Evolutionary conservation across 2,797 vertebrate genomes (phyloP).

Genomic region (Sebastes cheni): DNA sequence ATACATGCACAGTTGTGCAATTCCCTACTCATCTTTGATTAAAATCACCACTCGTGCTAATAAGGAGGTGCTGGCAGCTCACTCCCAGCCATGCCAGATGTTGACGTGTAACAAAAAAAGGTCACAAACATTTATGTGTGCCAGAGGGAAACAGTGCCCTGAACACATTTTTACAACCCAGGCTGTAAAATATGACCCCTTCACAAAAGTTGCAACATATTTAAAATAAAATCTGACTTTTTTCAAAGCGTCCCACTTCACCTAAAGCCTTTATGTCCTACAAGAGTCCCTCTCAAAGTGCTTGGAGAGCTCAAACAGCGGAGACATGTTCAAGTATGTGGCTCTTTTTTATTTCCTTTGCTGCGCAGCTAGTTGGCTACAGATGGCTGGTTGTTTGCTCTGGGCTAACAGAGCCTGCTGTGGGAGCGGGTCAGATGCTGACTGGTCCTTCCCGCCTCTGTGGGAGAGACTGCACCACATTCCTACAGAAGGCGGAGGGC

Average conservation of each 20-base stretch:
- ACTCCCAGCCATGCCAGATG: conserved; percentile 55
- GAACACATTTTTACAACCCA: conserved; percentile 42
- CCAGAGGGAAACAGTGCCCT: conserved; percentile 31
- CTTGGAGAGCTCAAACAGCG: conserved; percentile 60
- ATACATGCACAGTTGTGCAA: conserved; percentile 28
- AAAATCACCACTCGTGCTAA: conserved; percentile 63
- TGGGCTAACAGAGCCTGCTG: conserved; percentile 71
- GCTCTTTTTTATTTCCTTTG: conserved; percentile 63
- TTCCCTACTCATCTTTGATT: conserved; percentile 69
- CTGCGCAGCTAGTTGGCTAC: conserved; percentile 63
- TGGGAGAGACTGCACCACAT: conserved; percentile 67
- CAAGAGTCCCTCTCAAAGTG: conserved; percentile 47
- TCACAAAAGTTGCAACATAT: conserved; percentile 35
- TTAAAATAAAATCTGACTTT: background rate
- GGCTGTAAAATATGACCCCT: conserved; percentile 43
- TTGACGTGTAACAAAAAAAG: conserved; percentile 42
- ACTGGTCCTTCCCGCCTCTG: conserved; percentile 49
- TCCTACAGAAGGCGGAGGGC: conserved; percentile 71
- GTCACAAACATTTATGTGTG: conserved; percentile 56
- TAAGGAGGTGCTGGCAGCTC: conserved; percentile 60
- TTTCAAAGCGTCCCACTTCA: conserved; percentile 44
- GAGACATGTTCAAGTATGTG: conserved; percentile 66
- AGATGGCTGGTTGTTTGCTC: conserved; percentile 77
- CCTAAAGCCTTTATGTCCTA: conserved; percentile 21
- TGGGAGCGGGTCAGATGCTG: conserved; percentile 67